Evolutionary conservation across 2,113 vertebrate genomes (phyloP).

Genomic region (Gymnocephalus cernua): DNA sequence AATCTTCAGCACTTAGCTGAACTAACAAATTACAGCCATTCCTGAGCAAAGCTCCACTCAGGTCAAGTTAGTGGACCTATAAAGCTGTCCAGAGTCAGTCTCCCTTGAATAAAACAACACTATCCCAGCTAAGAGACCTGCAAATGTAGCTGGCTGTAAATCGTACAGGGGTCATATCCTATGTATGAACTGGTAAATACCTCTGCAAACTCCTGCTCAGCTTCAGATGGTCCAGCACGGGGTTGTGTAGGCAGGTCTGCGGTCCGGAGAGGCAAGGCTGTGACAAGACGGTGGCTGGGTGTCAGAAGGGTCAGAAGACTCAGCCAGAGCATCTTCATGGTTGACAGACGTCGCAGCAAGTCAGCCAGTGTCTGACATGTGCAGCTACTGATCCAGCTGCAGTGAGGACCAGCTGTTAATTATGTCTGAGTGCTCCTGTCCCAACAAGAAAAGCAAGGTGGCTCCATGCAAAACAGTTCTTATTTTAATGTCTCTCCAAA

Average conservation of each 20-base stretch:
- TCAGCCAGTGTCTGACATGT: neutral
- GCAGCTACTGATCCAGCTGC: slow-evolving; percentile 17
- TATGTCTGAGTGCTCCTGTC: slow-evolving; percentile 61
- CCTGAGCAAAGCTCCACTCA: slow-evolving; percentile 2
- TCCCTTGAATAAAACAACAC: neutral
- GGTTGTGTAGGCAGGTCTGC: neutral
- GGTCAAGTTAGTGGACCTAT: neutral
- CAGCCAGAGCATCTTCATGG: slow-evolving; percentile 60
- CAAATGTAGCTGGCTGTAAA: neutral
- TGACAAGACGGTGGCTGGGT: neutral
- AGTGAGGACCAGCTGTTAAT: slow-evolving; percentile 67
- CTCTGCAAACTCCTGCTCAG: slow-evolving; percentile 71
- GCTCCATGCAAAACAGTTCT: neutral
- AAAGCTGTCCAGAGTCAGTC: neutral
- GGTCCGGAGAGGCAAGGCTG: slow-evolving; percentile 32
- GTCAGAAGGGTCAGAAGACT: slow-evolving; percentile 46
- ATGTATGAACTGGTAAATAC: slow-evolving; percentile 47
- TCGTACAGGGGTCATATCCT: neutral
- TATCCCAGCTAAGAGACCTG: neutral
- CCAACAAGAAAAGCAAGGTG: slow-evolving; percentile 60
- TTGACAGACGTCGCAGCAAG: slow-evolving; percentile 3
- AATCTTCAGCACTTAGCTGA: neutral
- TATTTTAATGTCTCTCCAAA: slow-evolving; percentile 35
- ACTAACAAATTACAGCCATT: neutral
- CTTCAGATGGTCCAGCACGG: slow-evolving; percentile 34